These are phyloP conservation scores for Acleris laterana DNA, from an alignment of 2,888 invertebrate genomes.

Conservation along the genomic window DNA sequence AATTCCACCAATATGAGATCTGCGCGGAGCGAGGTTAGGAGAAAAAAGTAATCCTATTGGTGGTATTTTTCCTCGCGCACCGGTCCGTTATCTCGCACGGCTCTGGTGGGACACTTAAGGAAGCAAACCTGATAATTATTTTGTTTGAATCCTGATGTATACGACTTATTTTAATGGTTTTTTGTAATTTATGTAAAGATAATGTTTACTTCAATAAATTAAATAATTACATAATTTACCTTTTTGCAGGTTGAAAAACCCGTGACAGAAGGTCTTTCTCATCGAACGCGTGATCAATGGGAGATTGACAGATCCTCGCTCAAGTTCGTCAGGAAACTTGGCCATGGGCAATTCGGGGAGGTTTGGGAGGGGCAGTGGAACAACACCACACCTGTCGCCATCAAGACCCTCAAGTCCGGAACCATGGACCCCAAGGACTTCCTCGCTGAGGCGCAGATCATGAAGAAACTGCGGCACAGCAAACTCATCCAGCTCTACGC, in stretches of 20 bases:
- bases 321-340: constrained; percentile 97
- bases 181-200: not conserved
- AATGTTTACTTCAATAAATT: constrained; percentile 4
- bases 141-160: too few relatives aligned
- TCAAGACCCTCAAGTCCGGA: constrained; percentile 98
- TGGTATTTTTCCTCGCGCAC: too few relatives aligned
- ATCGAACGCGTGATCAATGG: constrained; percentile 99
- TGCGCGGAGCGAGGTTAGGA: too few relatives aligned
- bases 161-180: not conserved
- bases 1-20: too few relatives aligned
- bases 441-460: constrained; percentile 99
- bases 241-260: constrained; percentile 96
- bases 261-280: constrained; percentile 98
- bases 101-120: too few relatives aligned
- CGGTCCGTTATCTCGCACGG: too few relatives aligned
- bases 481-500: constrained; percentile 99
- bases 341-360: constrained; percentile 99
- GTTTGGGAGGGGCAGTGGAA: constrained; percentile 99
- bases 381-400: constrained; percentile 99
- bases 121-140: too few relatives aligned
- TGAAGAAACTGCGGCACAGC: constrained; percentile 98
- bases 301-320: constrained; percentile 98
- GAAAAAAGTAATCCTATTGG: too few relatives aligned
- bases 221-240: constrained; percentile 24
- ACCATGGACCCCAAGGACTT: constrained; percentile 99